Evolutionary conservation across 2,888 invertebrate genomes (phyloP), one percentile per base, ranked within the genome.

Genomic region (Thyatira batis): DNA sequence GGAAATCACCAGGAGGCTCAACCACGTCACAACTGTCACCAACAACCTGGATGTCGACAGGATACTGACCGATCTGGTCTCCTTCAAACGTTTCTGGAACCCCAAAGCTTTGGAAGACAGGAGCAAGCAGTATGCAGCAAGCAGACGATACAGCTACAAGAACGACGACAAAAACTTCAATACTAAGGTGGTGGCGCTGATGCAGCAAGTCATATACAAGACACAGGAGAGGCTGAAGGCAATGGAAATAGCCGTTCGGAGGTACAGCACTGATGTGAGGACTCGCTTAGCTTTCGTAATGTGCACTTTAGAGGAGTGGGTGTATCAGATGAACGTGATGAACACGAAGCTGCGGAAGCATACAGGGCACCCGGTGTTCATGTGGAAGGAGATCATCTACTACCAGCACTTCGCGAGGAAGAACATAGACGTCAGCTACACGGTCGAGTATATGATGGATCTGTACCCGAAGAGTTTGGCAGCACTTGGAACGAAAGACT

Each of bases 341-440:
- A 59, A 58, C 54, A 52, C 65, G 9, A 48, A 57, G 5, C 5
- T 58, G 3, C 11, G 11, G n/a, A 3, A 10, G 0, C 53, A 20
- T 1, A 0, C 5, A 0, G 1, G 2, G 0, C 27, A 13, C 9
- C 25, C 25, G 5, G 54, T 69, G 2, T 53, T 54, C 53, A 20
- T 39, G 6, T 39, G 17, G 39, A 5, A 54, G 1, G 54, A 63
- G 23, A 20, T 79, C 0, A 8, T 60, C 1, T 71, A 71, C 62
- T 81, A 80, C 65, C 49, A 68, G 25, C 61, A 78, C 60, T 6
- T 60, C 11, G 39, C 67, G 23, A 60, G 65, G 20, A 63, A 67
- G 55, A 60, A 76, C 65, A 44, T 78, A 10, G 82, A 83, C 57
- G 54, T 82, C 9, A 66, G 75, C 0, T 82, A 83, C 65, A 69